A percentile compares a stretch with the other conserved stretches of the same genome.
Evolutionary conservation across 1,140 invertebrate species (phyloP).

Genomic region (Hyposmocoma kahamanoa): DNA sequence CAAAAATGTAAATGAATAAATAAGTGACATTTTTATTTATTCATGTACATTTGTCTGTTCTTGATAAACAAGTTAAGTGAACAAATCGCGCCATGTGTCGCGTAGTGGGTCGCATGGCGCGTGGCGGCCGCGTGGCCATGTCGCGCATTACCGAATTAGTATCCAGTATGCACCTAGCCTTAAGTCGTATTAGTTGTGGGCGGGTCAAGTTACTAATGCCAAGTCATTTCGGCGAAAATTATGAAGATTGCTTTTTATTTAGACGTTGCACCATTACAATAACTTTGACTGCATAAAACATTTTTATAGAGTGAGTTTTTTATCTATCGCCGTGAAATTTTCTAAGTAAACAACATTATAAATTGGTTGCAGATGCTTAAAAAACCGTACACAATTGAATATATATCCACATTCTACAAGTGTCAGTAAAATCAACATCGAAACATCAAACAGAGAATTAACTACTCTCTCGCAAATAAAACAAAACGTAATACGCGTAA

Average conservation of each 20-base stretch:
- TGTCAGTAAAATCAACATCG: neutral
- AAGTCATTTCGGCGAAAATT: neutral
- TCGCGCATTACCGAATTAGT: constrained; percentile 65
- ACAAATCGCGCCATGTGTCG: constrained; percentile 50
- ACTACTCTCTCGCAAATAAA: constrained; percentile 46
- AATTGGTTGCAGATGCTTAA: too few relatives aligned
- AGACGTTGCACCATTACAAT: too few relatives aligned
- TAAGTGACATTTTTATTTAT: constrained; percentile 29
- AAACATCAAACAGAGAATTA: constrained; percentile 1
- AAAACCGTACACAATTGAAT: too few relatives aligned
- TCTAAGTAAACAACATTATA: too few relatives aligned
- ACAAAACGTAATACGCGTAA: constrained; percentile 61
- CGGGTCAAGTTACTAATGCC: constrained; percentile 30
- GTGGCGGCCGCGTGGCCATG: constrained; percentile 42
- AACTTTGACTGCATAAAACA: too few relatives aligned
- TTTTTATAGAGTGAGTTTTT: too few relatives aligned
- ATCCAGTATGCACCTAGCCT: constrained; percentile 52
- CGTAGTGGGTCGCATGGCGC: constrained; percentile 29
- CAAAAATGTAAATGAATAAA: too few relatives aligned
- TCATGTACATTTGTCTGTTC: constrained; percentile 26
- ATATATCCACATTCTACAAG: neutral
- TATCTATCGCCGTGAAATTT: too few relatives aligned
- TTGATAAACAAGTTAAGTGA: constrained; percentile 55
- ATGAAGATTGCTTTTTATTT: too few relatives aligned
- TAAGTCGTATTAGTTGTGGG: constrained; percentile 43